Evolutionary conservation across 1,140 invertebrate genomes (phyloP).

Genomic region (Drosophila chauvacae): DNA sequence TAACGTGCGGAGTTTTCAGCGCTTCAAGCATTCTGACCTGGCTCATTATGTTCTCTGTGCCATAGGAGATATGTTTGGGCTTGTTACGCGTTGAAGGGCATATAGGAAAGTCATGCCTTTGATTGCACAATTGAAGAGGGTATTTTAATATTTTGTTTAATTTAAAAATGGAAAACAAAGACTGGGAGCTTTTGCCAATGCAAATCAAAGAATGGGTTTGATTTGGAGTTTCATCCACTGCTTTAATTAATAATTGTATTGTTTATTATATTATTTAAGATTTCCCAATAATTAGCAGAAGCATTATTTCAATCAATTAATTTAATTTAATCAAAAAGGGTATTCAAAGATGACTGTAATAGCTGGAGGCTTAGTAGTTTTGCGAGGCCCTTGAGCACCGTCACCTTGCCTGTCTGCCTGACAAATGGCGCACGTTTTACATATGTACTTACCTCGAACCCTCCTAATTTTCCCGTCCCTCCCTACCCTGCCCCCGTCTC

Average conservation of each 20-base stretch:
- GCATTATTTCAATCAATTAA: not conserved
- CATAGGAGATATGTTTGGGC: not conserved
- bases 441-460: conserved; percentile 70
- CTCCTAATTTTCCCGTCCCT: conserved; percentile 24
- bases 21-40: conserved; percentile 42
- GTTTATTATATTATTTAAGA: too few species aligned
- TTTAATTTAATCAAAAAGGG: not conserved
- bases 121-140: not conserved
- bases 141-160: not conserved
- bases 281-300: too few species aligned
- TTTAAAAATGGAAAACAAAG: not conserved
- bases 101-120: not conserved
- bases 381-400: conserved; percentile 41
- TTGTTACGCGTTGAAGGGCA: not conserved
- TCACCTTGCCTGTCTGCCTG: conserved; percentile 64
- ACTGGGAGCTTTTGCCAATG: too few species aligned
- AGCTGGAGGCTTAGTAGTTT: conserved; percentile 29
- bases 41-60: conserved; percentile 32
- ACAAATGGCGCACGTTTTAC: conserved; percentile 80
- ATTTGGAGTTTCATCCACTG: not conserved
- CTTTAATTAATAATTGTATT: too few species aligned
- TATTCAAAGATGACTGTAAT: not conserved
- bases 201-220: too few species aligned
- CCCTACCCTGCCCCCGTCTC: not conserved
- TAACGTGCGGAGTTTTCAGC: conserved; percentile 53